These are phyloP conservation scores for Mycteria americana DNA, from an alignment of 2,797 vertebrate species.

Conservation along the genomic window DNA sequence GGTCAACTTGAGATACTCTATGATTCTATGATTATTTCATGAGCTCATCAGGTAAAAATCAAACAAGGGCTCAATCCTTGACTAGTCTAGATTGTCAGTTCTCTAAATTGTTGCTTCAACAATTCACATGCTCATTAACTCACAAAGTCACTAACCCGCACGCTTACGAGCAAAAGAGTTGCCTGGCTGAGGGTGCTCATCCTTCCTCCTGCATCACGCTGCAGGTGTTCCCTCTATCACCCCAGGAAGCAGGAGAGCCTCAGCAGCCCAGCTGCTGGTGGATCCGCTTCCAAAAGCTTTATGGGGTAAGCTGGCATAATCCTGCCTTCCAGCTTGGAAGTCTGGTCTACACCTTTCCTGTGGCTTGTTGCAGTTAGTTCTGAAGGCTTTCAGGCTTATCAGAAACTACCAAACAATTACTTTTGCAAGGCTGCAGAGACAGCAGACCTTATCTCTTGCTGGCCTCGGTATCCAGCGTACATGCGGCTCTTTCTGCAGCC, in stretches of 20 bases:
- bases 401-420: neutral
- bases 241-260: neutral
- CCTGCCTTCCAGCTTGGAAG: neutral
- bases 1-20: neutral
- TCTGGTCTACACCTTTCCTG: neutral
- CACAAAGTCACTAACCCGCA: neutral
- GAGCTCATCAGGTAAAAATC: neutral
- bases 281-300: neutral
- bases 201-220: fast-evolving
- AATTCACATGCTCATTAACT: neutral
- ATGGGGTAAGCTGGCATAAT: neutral
- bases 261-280: neutral
- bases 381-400: neutral
- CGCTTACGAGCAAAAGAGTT: too few species aligned
- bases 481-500: fast-evolving
- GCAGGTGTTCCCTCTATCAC: neutral
- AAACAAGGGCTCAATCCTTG: neutral
- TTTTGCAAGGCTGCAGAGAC: neutral
- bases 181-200: neutral
- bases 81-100: neutral
- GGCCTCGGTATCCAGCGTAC: fast-evolving
- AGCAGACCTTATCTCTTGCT: neutral
- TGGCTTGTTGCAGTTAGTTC: neutral
- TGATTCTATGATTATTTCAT: neutral
- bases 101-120: neutral